Base-by-base conservation (phyloP, 2,113 vertebrate genomes). In the Corvus cornix region DNA sequence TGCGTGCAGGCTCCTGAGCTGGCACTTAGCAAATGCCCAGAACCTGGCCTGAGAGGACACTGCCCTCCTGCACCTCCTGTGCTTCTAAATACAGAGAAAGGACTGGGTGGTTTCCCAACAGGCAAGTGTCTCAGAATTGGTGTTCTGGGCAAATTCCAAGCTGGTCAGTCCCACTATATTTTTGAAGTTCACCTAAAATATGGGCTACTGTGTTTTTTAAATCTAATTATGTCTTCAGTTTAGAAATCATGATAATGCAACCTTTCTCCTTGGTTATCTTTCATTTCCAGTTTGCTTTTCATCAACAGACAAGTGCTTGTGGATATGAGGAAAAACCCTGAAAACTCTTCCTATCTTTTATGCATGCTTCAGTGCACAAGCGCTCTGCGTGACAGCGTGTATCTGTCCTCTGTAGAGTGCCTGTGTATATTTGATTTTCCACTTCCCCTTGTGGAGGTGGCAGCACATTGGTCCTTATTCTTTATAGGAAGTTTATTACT, bases 401-500 rank as follows among this genome's bases (percentile, higher is more conserved):
- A 37, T 92, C 67, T 77, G 51, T 70, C 37, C 51, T 80, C 72
- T 80, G 30, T 44, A 48, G 56, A 78, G 46, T 14, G 31, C 73
- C 62, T 88, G 43, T 26, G 16, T 30, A 8, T 41, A 35, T 44
- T 66, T 58, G 41, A 78, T 92, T 59, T 72, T 31, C 76, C 31
- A 53, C 73, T 95, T 92, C 87, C 85, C 33, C 79, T 84, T 41
- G 22, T 83, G 72, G 74, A 95, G 46, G 59, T 73, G 66, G 78
- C 84, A 79, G 84, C 74, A 59, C 6, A 3, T 66, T 46, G 37
- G 74, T 76, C 82, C 55, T 93, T 69, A 93, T 58, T 89, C 84
- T 84, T 78, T 88, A 49, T 13, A 81, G 55, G 37, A 94, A 84
- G 73, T 90, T 88, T 72, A 84, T 93, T 96, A 68, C 56, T 86